phyloP scores from a whole-genome alignment of 2,888 invertebrate genomes.

The Brenthis daphne region DNA sequence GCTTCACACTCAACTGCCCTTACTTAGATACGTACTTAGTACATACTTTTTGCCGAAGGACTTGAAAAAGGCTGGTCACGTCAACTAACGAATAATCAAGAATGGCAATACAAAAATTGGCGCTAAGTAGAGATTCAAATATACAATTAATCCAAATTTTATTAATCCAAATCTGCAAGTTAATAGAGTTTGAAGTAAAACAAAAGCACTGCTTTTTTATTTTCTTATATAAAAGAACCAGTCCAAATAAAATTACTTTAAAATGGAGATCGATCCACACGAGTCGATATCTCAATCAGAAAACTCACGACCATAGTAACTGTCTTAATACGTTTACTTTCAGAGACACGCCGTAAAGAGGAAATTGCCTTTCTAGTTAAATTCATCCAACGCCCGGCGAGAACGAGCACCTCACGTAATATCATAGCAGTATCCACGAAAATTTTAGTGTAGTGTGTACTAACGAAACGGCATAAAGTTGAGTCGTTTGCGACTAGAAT shows the following conservation, averaged over 20 bases:
- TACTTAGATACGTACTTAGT: no score
- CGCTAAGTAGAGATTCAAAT: no score
- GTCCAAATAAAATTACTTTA: not conserved
- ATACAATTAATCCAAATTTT: no score
- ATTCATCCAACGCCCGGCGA: constrained; percentile 62
- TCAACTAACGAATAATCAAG: no score
- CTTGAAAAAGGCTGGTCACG: no score
- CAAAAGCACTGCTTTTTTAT: not conserved
- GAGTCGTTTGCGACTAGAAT: constrained; percentile 39
- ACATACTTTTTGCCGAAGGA: no score
- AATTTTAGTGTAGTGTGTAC: constrained; percentile 60
- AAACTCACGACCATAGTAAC: constrained; percentile 48
- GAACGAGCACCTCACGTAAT: constrained; percentile 60
- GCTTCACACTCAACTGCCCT: no score
- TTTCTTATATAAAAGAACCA: not conserved
- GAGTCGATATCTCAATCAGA: constrained; percentile 31
- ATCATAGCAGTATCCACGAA: constrained; percentile 65
- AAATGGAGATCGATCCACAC: constrained; percentile 18
- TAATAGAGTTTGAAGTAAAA: no score
- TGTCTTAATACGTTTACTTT: constrained; percentile 56
- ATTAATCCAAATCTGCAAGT: no score
- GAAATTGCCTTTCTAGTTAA: constrained; percentile 77
- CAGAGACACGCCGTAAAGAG: constrained; percentile 70
- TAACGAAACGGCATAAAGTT: constrained; percentile 45
- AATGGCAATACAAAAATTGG: no score